Evolutionary conservation across 2,888 invertebrate species (phyloP).

Genomic region (Ormyrus nitidulus): DNA sequence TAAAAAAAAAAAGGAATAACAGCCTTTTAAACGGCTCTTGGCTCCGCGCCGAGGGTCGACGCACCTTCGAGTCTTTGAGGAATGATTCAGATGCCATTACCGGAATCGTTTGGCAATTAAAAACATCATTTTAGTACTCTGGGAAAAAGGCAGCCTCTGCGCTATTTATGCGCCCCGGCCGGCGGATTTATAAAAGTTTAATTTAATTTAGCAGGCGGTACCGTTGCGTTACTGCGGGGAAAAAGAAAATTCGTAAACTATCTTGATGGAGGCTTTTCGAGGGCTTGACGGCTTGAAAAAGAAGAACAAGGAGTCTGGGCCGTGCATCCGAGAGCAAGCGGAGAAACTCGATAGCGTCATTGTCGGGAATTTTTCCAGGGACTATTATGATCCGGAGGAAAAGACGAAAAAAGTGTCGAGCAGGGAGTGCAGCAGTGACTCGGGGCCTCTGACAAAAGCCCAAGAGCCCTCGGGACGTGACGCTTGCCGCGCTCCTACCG

Average conservation of each 20-base stretch:
- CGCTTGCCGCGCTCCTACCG: conserved; percentile 59
- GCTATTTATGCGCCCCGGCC: conserved; percentile 1
- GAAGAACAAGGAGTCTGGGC: background rate
- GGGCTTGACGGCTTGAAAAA: conserved; percentile 8
- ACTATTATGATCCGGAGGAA: conserved; percentile 46
- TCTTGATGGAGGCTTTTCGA: background rate
- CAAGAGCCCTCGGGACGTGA: conserved; percentile 64
- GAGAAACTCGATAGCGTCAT: conserved; percentile 53
- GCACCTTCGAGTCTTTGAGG: conserved; percentile 44
- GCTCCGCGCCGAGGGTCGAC: conserved; percentile 40
- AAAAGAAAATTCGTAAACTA: background rate
- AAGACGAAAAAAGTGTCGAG: conserved; percentile 53
- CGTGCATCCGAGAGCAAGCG: background rate
- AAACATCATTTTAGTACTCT: conserved; percentile 45
- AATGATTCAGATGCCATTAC: conserved; percentile 45
- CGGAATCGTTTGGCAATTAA: conserved; percentile 36
- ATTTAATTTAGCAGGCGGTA: no score
- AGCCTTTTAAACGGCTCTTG: conserved; percentile 41
- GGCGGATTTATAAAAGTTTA: no score
- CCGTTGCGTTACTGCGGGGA: background rate
- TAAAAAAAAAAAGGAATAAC: conserved; percentile 13
- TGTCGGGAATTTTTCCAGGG: conserved; percentile 47
- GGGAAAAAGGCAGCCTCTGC: conserved; percentile 15
- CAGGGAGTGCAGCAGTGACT: conserved; percentile 5
- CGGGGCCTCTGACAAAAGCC: conserved; percentile 59